phyloP scores from a whole-genome alignment of 2,797 vertebrate genomes.

The Pipistrellus nathusii region DNA sequence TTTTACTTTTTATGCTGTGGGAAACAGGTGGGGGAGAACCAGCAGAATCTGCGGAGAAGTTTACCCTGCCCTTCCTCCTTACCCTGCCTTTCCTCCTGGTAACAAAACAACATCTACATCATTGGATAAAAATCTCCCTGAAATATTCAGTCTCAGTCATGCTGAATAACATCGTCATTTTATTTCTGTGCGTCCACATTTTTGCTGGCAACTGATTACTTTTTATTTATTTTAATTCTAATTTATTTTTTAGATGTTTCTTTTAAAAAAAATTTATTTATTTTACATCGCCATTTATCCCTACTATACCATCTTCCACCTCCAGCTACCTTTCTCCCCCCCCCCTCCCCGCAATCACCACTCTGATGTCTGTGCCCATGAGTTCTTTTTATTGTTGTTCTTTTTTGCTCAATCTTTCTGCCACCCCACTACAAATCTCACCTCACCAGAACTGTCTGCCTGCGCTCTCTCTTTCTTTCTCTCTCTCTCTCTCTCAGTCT shows the following conservation, averaged over 20 bases:
- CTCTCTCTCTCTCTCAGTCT: neutral
- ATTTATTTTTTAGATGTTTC: neutral
- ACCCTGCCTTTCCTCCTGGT: neutral
- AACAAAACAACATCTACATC: neutral
- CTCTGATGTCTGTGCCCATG: neutral
- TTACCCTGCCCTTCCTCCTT: neutral
- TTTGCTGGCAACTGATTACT: slow-evolving; percentile 29
- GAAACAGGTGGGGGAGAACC: neutral
- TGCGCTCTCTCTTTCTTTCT: neutral
- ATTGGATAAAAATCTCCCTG: neutral
- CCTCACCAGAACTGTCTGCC: neutral
- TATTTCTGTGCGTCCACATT: neutral
- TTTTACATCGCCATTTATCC: neutral
- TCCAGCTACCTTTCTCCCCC: neutral
- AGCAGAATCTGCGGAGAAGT: neutral
- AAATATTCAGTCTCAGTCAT: neutral
- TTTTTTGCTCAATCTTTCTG: neutral
- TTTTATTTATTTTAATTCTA: neutral
- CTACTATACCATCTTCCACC: neutral
- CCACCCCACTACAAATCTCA: neutral
- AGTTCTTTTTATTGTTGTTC: neutral
- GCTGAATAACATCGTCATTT: neutral
- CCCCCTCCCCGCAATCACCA: neutral
- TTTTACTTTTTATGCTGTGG: neutral
- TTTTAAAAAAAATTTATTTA: neutral